phyloP scores from a whole-genome alignment of 2,113 vertebrate genomes.

The Ictalurus punctatus region DNA sequence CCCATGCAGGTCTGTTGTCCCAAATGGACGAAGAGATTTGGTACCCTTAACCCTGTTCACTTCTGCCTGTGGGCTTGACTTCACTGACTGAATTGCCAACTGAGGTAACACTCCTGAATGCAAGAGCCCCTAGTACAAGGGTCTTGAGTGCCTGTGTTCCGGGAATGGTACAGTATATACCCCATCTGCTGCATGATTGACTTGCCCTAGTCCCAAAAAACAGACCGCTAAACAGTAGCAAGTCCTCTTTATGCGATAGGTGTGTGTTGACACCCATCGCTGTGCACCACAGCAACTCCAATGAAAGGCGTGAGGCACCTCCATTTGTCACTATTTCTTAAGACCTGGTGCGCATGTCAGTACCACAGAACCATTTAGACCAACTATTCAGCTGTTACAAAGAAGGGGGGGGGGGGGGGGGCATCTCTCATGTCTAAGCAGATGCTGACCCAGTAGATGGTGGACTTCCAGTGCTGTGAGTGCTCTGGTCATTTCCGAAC shows the following conservation, averaged over 20 bases:
- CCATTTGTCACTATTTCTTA: background rate
- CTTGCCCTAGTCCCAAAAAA: background rate
- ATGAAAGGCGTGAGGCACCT: background rate
- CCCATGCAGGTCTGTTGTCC: background rate
- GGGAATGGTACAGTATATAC: background rate
- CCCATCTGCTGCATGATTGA: background rate
- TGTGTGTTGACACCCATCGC: too few relatives aligned
- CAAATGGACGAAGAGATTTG: background rate
- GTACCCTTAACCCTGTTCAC: background rate
- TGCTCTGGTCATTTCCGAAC: background rate
- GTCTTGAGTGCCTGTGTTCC: background rate
- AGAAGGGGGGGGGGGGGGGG: too few relatives aligned
- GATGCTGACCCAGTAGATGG: background rate
- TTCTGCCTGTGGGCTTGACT: background rate
- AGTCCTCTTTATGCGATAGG: too few relatives aligned
- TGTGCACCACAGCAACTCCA: background rate
- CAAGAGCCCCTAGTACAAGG: background rate
- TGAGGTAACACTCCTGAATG: background rate
- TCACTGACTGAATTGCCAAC: background rate
- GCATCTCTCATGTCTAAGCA: background rate
- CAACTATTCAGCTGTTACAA: background rate
- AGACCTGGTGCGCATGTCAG: background rate
- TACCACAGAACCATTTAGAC: background rate
- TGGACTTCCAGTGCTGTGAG: background rate
- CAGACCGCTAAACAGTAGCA: background rate